phyloP scores from a whole-genome alignment of 2,888 invertebrate species.

The Cephonodes hylas region DNA sequence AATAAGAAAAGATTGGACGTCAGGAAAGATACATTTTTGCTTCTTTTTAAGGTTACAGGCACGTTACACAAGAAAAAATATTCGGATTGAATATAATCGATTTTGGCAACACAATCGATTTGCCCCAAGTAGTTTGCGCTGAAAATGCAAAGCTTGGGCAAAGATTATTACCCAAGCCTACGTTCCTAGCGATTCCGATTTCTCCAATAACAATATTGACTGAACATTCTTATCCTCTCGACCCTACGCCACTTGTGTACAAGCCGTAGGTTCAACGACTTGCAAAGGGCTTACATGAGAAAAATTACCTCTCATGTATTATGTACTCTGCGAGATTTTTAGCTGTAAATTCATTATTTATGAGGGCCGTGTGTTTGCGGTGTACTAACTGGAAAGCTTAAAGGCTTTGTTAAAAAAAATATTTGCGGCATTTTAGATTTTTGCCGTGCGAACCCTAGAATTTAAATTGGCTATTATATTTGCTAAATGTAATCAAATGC shows the following conservation, averaged over 20 bases:
- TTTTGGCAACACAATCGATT: neutral
- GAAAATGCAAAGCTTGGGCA: neutral
- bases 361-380: conserved; percentile 27
- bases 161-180: neutral
- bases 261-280: neutral
- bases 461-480: neutral
- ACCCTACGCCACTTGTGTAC: neutral
- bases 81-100: neutral
- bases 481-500: no score
- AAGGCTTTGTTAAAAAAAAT: conserved; percentile 13
- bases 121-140: neutral
- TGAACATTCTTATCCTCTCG: neutral
- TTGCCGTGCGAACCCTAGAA: neutral
- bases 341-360: conserved; percentile 44
- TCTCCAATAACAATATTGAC: neutral
- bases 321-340: conserved; percentile 34
- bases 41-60: no score
- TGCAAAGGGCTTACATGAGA: conserved; percentile 10
- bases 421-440: neutral
- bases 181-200: neutral
- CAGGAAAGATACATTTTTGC: no score
- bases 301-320: conserved; percentile 29
- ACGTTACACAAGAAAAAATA: no score
- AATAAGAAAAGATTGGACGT: no score
- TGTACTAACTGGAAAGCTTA: conserved; percentile 12